Conservation (phyloP, 2,113 vertebrate genomes). For the Otolemur garnettii region DNA sequence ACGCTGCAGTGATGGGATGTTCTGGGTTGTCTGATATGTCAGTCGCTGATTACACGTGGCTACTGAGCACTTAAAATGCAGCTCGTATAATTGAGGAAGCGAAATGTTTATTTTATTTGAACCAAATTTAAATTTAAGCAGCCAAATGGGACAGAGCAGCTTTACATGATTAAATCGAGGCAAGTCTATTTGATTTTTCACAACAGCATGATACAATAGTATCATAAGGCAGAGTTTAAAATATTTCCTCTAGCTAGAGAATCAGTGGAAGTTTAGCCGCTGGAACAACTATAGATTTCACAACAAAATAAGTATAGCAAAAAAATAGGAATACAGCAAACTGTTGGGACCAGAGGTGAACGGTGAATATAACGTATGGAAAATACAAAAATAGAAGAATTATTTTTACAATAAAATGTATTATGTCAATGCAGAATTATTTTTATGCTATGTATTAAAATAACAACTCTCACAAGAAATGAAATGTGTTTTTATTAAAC, state of each 20-base stretch:
- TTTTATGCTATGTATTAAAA: background rate
- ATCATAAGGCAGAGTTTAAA: background rate
- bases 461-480: conserved; percentile 3
- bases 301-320: background rate
- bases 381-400: background rate
- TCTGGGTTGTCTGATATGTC: background rate
- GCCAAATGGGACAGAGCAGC: background rate
- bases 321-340: background rate
- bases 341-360: background rate
- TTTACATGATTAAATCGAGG: background rate
- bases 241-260: background rate
- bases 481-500: background rate
- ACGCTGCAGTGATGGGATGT: background rate
- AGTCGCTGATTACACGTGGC: too few species aligned
- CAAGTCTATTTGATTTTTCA: background rate
- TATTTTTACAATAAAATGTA: background rate
- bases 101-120: background rate
- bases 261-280: background rate
- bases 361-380: background rate
- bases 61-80: background rate
- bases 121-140: background rate
- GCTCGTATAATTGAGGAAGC: background rate
- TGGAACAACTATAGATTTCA: background rate
- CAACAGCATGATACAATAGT: background rate
- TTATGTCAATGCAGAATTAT: background rate